Base-by-base conservation (phyloP, 1,140 invertebrate species). In the Hyles euphorbiae region DNA sequence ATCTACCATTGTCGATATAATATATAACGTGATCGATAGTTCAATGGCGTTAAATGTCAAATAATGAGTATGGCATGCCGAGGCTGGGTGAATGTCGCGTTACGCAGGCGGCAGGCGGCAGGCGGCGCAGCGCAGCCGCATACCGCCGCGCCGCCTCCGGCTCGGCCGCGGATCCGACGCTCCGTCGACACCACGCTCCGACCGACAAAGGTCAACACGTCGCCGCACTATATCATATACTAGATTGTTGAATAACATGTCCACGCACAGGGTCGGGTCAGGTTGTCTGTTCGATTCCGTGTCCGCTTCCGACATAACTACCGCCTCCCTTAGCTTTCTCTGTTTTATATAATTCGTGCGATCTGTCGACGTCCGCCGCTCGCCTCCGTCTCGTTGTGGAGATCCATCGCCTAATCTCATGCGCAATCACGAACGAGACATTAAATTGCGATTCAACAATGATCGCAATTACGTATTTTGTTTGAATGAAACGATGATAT, bases 231-330 rank as follows among this genome's bases (percentile, higher is more conserved):
- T 72, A 70, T 72, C 12, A 34, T 48, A 48, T 5, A 48, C 47
- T 12, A 70, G 71, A 82, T 76, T 71, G 78, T 80, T 78, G 76
- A 73, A 76, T 71, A 77, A 83, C 74, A 70, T 60, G 70, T 77
- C 75, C 67, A 50, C 69, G 67, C 59, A 62, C 80, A 81, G 80
- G 81, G 83, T 78, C 78, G 68, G 63, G 60, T 79, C 77, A 76
- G 60, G 60, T 73, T 58, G 65, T 76, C 54, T 44, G 45, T 36
- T 61, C 55, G 53, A 72, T 82, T 83, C 79, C 76, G 72, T 70
- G 70, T 83, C 81, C 78, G 80, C 82, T 85, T 87, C 82, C 81
- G 78, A 76, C 61, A n/a, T 36, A 60, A 32, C 36, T 58, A 52
- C 59, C 58, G 50, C 56, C 63, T 76, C 72, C 69, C 67, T 67